A percentile compares a stretch with the other conserved stretches of the same genome.
phyloP scores from a whole-genome alignment of 1,140 invertebrate species.

The Temnothorax longispinosus region DNA sequence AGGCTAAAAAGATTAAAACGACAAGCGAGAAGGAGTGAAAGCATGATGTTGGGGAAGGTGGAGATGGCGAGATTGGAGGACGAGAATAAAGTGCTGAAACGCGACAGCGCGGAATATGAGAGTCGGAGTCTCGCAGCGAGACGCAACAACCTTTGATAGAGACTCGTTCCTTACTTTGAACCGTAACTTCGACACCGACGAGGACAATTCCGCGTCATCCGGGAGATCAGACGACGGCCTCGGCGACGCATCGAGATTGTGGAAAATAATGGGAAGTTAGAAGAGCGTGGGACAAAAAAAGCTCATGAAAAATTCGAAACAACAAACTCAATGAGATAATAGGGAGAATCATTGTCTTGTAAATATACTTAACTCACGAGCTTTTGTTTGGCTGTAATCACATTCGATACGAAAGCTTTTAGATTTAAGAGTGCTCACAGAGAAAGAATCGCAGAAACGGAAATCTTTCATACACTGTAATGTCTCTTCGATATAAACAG shows the following conservation, averaged over 20 bases:
- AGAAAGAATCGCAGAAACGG: not conserved
- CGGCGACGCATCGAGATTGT: not conserved
- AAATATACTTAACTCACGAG: slow-evolving; percentile 3
- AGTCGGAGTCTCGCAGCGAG: slow-evolving; percentile 34
- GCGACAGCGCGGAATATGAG: slow-evolving; percentile 61
- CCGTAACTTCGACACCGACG: not conserved
- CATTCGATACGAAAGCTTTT: not conserved
- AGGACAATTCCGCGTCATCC: not conserved
- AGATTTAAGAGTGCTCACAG: not conserved
- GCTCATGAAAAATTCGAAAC: not conserved
- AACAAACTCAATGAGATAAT: slow-evolving; percentile 32
- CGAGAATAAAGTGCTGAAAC: slow-evolving; percentile 63
- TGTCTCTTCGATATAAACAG: not conserved
- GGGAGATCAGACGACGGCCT: slow-evolving; percentile 2
- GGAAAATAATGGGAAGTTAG: not conserved
- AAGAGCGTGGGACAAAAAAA: not conserved
- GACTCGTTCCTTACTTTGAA: slow-evolving; percentile 52
- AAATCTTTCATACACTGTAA: not conserved
- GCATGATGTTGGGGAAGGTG: slow-evolving; percentile 52
- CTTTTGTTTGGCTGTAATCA: slow-evolving; percentile 20
- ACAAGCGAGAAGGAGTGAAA: slow-evolving; percentile 48
- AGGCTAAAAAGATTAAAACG: slow-evolving; percentile 33
- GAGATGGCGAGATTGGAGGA: slow-evolving; percentile 55
- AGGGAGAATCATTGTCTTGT: not conserved
- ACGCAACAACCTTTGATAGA: slow-evolving; percentile 24